These are phyloP conservation scores for Cinclus mexicanus DNA, from an alignment of 2,113 vertebrate genomes.

Conservation along the genomic window DNA sequence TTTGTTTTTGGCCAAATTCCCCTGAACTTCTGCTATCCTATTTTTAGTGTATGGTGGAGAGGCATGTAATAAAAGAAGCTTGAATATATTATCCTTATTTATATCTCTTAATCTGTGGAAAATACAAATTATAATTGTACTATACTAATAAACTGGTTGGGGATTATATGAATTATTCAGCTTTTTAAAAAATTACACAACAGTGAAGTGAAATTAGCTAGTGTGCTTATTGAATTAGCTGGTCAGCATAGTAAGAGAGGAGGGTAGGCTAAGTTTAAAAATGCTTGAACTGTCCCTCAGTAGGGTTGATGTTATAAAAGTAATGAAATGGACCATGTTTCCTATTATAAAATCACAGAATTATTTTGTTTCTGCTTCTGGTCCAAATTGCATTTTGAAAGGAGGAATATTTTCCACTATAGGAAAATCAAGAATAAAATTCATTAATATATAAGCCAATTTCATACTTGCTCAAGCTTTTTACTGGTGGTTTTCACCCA, in stretches of 20 bases:
- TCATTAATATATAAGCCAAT: background rate
- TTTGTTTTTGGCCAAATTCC: slow-evolving; percentile 20
- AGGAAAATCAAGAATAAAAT: background rate
- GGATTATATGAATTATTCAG: background rate
- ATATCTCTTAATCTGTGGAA: background rate
- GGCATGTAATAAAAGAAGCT: background rate
- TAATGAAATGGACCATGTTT: background rate
- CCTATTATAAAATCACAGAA: background rate
- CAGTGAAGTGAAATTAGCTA: background rate
- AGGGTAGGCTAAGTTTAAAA: background rate
- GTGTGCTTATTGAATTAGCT: background rate
- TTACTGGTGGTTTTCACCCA: background rate
- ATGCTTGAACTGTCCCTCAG: background rate
- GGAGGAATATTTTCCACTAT: background rate
- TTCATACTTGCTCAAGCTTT: background rate
- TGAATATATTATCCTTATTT: background rate
- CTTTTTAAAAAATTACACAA: background rate
- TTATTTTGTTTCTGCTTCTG: background rate
- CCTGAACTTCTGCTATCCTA: background rate
- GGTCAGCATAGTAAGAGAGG: background rate
- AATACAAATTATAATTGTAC: background rate
- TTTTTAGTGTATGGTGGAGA: background rate
- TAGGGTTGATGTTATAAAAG: background rate
- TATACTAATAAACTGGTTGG: background rate
- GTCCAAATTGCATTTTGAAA: background rate